Evolutionary conservation across 2,113 vertebrate species (phyloP).

Genomic region (Nipponia nippon): DNA sequence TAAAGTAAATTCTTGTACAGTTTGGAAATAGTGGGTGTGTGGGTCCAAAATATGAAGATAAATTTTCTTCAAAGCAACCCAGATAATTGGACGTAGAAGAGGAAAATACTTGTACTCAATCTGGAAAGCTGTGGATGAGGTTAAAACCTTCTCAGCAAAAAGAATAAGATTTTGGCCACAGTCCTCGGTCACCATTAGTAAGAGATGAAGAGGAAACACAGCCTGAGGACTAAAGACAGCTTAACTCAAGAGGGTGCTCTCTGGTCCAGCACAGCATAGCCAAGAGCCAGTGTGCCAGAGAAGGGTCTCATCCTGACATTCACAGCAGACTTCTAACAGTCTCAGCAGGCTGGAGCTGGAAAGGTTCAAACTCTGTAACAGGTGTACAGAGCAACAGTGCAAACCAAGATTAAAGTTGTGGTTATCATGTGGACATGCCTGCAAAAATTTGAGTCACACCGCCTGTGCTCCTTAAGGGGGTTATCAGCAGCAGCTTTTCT

Average conservation of each 20-base stretch:
- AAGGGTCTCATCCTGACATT: not conserved
- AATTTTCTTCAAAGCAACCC: not conserved
- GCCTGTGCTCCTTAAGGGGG: accelerated
- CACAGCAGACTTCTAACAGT: too few species aligned
- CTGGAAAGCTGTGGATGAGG: not conserved
- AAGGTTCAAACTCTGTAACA: not conserved
- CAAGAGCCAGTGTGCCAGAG: accelerated
- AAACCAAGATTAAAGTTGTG: not conserved
- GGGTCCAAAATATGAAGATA: not conserved
- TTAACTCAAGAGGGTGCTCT: not conserved
- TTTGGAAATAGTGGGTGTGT: not conserved
- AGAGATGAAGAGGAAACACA: not conserved
- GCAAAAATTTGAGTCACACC: not conserved
- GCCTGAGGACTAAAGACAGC: not conserved
- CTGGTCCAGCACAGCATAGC: not conserved
- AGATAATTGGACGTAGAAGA: not conserved
- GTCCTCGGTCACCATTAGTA: not conserved
- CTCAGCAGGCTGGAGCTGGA: not conserved
- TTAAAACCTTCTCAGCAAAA: not conserved
- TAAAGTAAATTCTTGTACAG: not conserved
- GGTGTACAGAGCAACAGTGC: not conserved
- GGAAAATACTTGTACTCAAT: not conserved
- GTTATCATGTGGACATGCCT: not conserved
- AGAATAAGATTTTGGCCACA: not conserved
- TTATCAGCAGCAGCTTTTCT: not conserved